Evolutionary conservation across 2,113 vertebrate genomes (phyloP), one percentile per base, ranked within the genome.

Genomic region (Neopipo cinnamomea): DNA sequence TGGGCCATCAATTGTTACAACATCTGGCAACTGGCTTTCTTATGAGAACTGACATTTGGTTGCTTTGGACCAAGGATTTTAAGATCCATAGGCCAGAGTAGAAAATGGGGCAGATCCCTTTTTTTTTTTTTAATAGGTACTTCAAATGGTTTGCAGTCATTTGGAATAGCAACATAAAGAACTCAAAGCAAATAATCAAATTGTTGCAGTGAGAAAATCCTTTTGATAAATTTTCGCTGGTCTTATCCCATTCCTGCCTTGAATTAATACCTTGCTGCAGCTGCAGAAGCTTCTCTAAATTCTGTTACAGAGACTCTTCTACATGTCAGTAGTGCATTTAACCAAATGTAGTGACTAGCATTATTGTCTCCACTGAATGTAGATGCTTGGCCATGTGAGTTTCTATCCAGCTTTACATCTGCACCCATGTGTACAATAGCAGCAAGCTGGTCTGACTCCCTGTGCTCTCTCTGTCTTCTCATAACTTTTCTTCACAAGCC

Each of bases 1-100:
- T 93, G 83, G 85, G 77, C 83, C 91, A 96, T 96, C 92, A 94
- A 96, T 97, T 95, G 93, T 93, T 93, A 59, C 91, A 95, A 96
- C 96, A 97, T 96, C 96, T 97, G 96, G 96, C 93, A 85, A 73
- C 67, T 80, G 71, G 78, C 67, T 96, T 89, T 88, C 94, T 87
- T 94, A 83, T 11, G 49, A 91, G 75, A 94, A 67, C 85, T 88
- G 91, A 76, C 93, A 95, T 95, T 94, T 96, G 73, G 61, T 78
- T 92, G 73, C 78, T 85, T 88, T 46, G 41, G 82, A 76, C 6
- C 0, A 0, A 65, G 50, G 71, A 53, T 62, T 88, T 96, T 72
- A 81, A 81, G 41, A 76, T 88, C 33, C 14, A 1, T 24, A 27
- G 25, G 37, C 47, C 46, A 87, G 68, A 68, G 22, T 8, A 72